Base-by-base conservation (phyloP, 2,888 invertebrate species). In the Melanargia galathea region DNA sequence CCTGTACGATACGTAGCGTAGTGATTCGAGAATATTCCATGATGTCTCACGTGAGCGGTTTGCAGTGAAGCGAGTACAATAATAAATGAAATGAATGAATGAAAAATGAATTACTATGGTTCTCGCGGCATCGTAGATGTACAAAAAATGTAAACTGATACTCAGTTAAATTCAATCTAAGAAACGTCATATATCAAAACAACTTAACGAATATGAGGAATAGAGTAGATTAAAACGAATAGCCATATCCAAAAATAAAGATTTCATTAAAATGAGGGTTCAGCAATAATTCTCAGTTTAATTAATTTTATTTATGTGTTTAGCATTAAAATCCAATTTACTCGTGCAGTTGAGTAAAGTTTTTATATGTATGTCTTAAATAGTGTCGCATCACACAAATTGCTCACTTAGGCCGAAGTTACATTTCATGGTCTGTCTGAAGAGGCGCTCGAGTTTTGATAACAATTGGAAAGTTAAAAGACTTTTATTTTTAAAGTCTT, bases 381-480 rank as follows among this genome's bases (percentile, higher is more conserved):
- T n/a, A 5, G 24, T 11, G 8, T n/a, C 24, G 16, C 16, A 8
- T 24, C 10, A 55, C 6, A 7, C 24, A 43, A 55, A 55, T 24
- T 43, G 26, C 11, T 26, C 16, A 4, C 40, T n/a, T 8, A 16
- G 4, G n/a, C 10, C 16, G 3, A 16, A 30, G 5, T 54, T 26
- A 46, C 54, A 45, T 35, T 38, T 30, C 35, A 45, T 40, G 49
- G 76, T 84, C 80, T 83, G 84, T 82, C 79, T 83, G 76, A 84
- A 83, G 88, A 88, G 86, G 79, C 83, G 87, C 87, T 86, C 81
- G 72, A 73, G 65, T 67, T 63, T 65, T 60, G 62, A 35, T 38
- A 46, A n/a, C 3, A 45, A 56, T 30, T 46, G 5, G 18, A 45
- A 24, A 58, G 54, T 59, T 54, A 45, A 43, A 43, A 55, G 40